Evolutionary conservation across 1,140 invertebrate species (phyloP).

Genomic region (Scaptomyza hsui): DNA sequence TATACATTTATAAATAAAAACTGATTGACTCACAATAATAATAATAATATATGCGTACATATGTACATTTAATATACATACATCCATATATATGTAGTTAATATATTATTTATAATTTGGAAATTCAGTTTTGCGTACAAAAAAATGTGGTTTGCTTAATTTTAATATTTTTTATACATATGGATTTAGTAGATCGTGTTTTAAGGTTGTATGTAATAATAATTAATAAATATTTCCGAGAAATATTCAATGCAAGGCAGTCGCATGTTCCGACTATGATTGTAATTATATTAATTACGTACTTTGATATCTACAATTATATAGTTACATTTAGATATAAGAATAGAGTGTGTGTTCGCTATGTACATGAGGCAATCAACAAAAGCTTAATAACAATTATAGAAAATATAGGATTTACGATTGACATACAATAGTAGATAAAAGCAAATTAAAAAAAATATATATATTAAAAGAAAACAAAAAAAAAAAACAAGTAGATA

Average conservation of each 20-base stretch:
- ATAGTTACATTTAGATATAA: slow-evolving; percentile 46
- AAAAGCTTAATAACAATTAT: slow-evolving; percentile 70
- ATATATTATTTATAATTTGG: slow-evolving; percentile 35
- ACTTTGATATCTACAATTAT: slow-evolving; percentile 25
- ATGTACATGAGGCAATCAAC: slow-evolving; percentile 69
- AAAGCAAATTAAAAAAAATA: slow-evolving; percentile 8
- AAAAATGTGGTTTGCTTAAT: slow-evolving; percentile 16
- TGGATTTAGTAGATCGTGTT: slow-evolving; percentile 21
- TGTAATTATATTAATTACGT: slow-evolving; percentile 42
- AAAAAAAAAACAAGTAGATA: slow-evolving; percentile 34
- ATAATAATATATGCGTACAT: slow-evolving; percentile 4
- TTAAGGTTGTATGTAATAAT: slow-evolving; percentile 40
- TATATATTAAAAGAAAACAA: neutral
- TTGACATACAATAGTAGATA: slow-evolving; percentile 35
- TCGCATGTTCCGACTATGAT: slow-evolving; percentile 68
- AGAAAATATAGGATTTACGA: slow-evolving; percentile 47
- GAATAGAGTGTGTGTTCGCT: slow-evolving; percentile 23
- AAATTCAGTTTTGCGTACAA: slow-evolving; percentile 57
- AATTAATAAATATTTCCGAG: slow-evolving; percentile 61
- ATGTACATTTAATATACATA: slow-evolving; percentile 25
- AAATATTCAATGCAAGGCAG: slow-evolving; percentile 79
- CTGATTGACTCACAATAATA: slow-evolving; percentile 24
- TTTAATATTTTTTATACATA: slow-evolving; percentile 18
- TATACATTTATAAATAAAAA: slow-evolving; percentile 3
- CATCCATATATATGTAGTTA: slow-evolving; percentile 4